Evolutionary conservation across 2,113 vertebrate genomes (phyloP), one percentile per base, ranked within the genome.

Genomic region (Callipepla squamata): DNA sequence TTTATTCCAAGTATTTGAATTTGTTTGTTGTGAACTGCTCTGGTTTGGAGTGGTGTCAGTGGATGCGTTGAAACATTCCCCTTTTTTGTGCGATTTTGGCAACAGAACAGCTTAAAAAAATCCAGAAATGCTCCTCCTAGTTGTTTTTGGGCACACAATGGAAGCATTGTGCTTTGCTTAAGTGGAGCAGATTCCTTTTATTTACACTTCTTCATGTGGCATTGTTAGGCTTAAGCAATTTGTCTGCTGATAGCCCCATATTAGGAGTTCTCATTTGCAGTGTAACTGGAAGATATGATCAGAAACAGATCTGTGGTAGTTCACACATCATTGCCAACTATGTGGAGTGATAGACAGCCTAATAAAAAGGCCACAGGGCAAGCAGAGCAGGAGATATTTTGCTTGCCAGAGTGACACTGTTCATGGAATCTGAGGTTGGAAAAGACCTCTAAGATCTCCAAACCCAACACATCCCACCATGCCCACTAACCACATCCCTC

Each of bases 191-290:
- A 94, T 96, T 72, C 85, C 76, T 55, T 23, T 95, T 96, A 93
- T 96, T 96, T 96, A 96, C 92, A 81, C 85, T 90, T 85, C 89
- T 95, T 58, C 93, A 68, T 53, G 93, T 73, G 90, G 82, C 92
- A 90, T 93, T 94, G 94, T 96, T 22, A 94, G 82, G 80, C 85
- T 95, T 21, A 58, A 90, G 93, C 93, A 92, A 93, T 93, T 95
- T 95, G 68, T 59, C 91, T 95, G 93, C 85, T 86, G 85, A 90
- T 94, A 93, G 96, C 73, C 93, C 94, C 95, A 95, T 96, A 96
- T 95, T 96, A 94, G 95, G 95, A 95, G 94, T 85, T 96, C 90
- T 96, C 66, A 58, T 95, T 26, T 90, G 92, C 90, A 81, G 77
- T 42, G 6, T 55, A 76, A 55, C 66, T 88, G 87, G 85, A 12